Evolutionary conservation across 2,113 vertebrate genomes (phyloP).

Genomic region (Mellivora capensis): DNA sequence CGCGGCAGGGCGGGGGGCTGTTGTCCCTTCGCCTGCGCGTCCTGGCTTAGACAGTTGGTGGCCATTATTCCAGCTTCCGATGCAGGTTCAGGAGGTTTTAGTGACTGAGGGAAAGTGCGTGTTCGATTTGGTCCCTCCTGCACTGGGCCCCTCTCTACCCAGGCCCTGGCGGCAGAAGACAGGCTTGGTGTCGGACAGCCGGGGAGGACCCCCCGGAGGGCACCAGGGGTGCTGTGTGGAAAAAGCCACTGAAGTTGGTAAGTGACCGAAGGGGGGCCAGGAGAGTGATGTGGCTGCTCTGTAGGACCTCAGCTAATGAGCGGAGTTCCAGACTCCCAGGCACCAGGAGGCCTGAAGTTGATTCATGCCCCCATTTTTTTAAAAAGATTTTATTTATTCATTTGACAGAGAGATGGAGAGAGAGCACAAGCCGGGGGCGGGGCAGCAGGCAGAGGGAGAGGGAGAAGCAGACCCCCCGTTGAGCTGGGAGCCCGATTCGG

Average conservation of each 20-base stretch:
- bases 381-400: too few species aligned
- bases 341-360: neutral
- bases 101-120: too few species aligned
- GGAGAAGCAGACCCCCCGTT: too few species aligned
- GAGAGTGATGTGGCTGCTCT: too few species aligned
- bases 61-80: neutral
- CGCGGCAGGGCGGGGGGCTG: fast-evolving
- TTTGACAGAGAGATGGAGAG: too few species aligned
- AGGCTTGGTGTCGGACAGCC: too few species aligned
- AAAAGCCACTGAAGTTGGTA: neutral
- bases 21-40: neutral
- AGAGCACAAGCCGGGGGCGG: too few species aligned
- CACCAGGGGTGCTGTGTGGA: neutral
- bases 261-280: neutral
- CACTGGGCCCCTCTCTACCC: neutral
- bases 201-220: neutral
- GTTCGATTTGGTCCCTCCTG: neutral
- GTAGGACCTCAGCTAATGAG: fast-evolving
- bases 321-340: too few species aligned
- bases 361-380: fast-evolving
- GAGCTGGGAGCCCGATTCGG: too few species aligned
- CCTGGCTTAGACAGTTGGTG: fast-evolving
- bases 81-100: neutral
- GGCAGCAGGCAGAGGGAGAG: too few species aligned
- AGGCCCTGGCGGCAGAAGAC: neutral